Evolutionary conservation across 2,888 invertebrate genomes (phyloP).

Genomic region (Adineta ricciae): DNA sequence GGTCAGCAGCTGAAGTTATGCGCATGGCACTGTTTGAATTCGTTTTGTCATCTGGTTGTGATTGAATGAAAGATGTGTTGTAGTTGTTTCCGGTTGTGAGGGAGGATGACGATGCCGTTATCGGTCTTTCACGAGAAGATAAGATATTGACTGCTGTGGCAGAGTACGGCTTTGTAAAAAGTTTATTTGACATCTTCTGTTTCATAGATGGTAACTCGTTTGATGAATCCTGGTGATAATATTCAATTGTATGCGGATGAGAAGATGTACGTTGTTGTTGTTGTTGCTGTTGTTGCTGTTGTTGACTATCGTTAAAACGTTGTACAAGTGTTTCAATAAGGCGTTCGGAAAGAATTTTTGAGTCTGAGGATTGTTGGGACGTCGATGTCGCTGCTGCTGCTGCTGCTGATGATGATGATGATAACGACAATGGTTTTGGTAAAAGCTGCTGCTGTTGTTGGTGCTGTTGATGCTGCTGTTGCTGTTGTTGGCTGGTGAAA

Average conservation of each 20-base stretch:
- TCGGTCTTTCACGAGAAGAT: not conserved
- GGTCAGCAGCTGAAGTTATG: not conserved
- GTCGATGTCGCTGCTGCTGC: not conserved
- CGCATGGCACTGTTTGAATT: not conserved
- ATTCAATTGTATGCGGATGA: not conserved
- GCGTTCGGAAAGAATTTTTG: not conserved
- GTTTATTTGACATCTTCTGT: not conserved
- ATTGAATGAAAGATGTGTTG: not conserved
- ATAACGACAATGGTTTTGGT: too few relatives aligned
- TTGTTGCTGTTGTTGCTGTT: conserved; percentile 10
- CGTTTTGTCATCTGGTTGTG: not conserved
- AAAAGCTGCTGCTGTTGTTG: not conserved
- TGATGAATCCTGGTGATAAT: not conserved
- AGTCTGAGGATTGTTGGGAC: not conserved
- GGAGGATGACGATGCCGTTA: not conserved
- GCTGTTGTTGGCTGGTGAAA: not conserved
- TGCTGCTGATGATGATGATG: not conserved
- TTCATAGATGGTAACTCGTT: not conserved
- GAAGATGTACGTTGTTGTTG: not conserved
- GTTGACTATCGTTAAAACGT: conserved; percentile 22
- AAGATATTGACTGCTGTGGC: not conserved
- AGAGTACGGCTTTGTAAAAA: not conserved
- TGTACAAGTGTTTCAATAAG: conserved; percentile 8
- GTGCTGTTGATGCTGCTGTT: not conserved
- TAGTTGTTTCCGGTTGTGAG: not conserved